Conservation (phyloP, 2,113 vertebrate genomes). For the Xiphorhynchus elegans region DNA sequence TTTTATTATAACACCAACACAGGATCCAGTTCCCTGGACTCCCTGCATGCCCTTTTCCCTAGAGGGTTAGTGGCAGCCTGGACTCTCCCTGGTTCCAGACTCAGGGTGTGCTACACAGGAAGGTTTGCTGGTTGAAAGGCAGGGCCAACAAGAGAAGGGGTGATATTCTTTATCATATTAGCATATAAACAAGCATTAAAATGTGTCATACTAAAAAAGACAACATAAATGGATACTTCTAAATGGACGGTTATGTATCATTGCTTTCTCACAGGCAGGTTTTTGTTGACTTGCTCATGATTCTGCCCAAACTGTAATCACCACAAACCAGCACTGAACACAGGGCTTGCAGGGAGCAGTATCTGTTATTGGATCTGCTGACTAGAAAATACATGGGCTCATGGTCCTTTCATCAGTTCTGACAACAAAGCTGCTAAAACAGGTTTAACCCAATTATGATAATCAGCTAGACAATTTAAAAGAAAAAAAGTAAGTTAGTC, state of each 20-base stretch:
- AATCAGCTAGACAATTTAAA: background rate
- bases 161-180: background rate
- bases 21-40: background rate
- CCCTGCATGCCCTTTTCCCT: background rate
- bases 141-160: background rate
- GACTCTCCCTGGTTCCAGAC: fast-evolving
- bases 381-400: background rate
- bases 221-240: background rate
- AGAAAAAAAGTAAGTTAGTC: background rate
- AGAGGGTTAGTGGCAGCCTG: background rate
- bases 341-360: background rate
- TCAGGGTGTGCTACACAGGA: background rate
- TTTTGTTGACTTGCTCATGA: background rate
- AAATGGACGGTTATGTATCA: too few relatives aligned
- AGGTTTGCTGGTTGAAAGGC: background rate
- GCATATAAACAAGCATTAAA: background rate
- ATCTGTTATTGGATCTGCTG: background rate
- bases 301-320: background rate
- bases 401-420: background rate
- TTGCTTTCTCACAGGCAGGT: background rate
- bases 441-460: conserved; percentile 14
- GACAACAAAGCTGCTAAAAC: conserved; percentile 8
- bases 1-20: fast-evolving
- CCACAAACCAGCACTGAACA: background rate
- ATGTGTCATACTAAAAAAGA: fast-evolving